Percentiles rank a stretch among this genome's conserved stretches.
Conservation (phyloP, 2,113 vertebrate species). For the Thymallus thymallus region DNA sequence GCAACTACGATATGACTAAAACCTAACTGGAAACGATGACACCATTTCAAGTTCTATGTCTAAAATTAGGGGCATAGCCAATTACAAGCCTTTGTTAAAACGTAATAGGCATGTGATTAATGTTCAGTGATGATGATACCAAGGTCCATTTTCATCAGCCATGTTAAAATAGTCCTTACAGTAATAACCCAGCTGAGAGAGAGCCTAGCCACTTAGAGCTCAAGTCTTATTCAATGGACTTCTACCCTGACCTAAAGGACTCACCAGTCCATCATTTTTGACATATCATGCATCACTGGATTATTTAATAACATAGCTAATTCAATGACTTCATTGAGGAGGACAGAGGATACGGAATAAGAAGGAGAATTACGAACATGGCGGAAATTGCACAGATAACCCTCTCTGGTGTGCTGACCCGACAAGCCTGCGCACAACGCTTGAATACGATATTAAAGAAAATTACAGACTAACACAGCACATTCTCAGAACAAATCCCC, state of each 20-base stretch:
- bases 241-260: slow-evolving; percentile 10
- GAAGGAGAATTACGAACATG: slow-evolving; percentile 3
- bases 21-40: not conserved
- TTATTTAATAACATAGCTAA: slow-evolving; percentile 32
- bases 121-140: not conserved
- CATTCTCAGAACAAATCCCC: not conserved
- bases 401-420: slow-evolving; percentile 14
- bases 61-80: not conserved
- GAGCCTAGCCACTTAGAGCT: not conserved
- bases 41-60: not conserved
- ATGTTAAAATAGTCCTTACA: too few relatives aligned
- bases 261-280: slow-evolving; percentile 24
- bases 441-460: slow-evolving; percentile 28
- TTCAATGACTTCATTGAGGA: slow-evolving; percentile 20
- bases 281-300: slow-evolving; percentile 22
- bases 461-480: slow-evolving; percentile 15
- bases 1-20: not conserved
- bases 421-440: not conserved
- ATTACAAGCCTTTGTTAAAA: not conserved
- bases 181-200: not conserved
- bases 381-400: slow-evolving; percentile 12
- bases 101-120: slow-evolving; percentile 29
- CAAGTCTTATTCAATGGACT: slow-evolving; percentile 19
- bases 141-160: slow-evolving; percentile 12
- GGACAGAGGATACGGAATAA: slow-evolving; percentile 3